Base-by-base conservation (phyloP, 1,140 invertebrate genomes). In the Hylaeus volcanicus region DNA sequence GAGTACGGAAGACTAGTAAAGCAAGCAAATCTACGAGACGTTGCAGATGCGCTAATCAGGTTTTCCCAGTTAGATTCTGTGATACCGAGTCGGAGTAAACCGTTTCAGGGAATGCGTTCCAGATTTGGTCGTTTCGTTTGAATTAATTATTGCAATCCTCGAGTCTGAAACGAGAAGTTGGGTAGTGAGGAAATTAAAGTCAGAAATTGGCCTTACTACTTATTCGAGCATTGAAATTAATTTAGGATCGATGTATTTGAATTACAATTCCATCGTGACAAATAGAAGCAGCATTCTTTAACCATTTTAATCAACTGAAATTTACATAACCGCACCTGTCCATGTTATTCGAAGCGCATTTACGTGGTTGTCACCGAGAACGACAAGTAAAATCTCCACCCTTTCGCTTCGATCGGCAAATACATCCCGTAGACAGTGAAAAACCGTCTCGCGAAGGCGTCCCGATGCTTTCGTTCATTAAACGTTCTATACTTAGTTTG, bases 381-480 rank as follows among this genome's bases (percentile, higher is more conserved):
- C 26, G 51, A 45, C 39, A 56, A 15, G 53, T 48, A 5, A 5
- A n/a, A 11, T 15, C n/a, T 5, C 3, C 55, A 58, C 43, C 14
- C 15, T 65, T n/a, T 65, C 43, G 15, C 43, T 43, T 48, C 43
- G 45, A 68, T 68, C 45, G n/a, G 45, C 8, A 2, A 11, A 48
- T 51, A 15, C 5, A 12, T 41, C 11, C 8, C 37, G 37, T 9
- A 37, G 45, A 68, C 84, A 53, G 71, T 79, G 79, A 82, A 83
- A 83, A 80, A 81, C 79, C 75, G 70, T 80, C 82, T 66, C 77
- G 58, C 71, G 73, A 63, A 83, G 82, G 77, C 84, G 69, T 74
- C 83, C 26, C 79, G 77, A 77, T 85, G 81, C 78, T 82, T 82
- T 84, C 83, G 82, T 88, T 83, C 79, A 82, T 82, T 81, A 81